A percentile compares a stretch with the other conserved stretches of the same genome.
These are phyloP conservation scores for Petrophora chlorosata DNA, from an alignment of 2,888 invertebrate genomes.

Conservation along the genomic window DNA sequence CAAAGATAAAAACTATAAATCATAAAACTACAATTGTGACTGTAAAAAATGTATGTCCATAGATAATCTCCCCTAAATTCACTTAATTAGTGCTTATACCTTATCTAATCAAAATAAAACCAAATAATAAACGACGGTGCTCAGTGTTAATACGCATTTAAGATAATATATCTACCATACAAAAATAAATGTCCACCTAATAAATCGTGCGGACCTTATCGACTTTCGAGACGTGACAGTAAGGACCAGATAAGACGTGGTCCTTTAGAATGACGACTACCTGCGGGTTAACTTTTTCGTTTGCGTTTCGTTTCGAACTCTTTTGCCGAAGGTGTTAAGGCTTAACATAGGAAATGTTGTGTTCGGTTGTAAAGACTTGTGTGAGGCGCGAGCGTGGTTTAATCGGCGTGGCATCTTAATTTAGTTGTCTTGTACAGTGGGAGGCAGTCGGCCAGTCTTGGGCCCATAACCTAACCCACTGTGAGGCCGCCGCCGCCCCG, in stretches of 20 bases:
- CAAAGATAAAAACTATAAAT: background rate
- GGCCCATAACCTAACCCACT: constrained; percentile 61
- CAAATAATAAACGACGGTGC: constrained; percentile 70
- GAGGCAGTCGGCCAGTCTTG: constrained; percentile 55
- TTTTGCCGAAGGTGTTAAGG: constrained; percentile 30
- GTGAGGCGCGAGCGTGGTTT: constrained; percentile 59
- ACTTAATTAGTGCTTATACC: constrained; percentile 37
- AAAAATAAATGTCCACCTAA: constrained; percentile 80
- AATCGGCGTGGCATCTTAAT: constrained; percentile 82
- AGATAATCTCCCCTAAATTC: constrained; percentile 25
- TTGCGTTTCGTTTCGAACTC: constrained; percentile 51
- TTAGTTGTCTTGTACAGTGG: constrained; percentile 80
- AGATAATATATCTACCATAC: constrained; percentile 80
- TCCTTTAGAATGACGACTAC: constrained; percentile 53
- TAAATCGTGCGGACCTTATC: constrained; percentile 79
- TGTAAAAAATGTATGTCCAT: constrained; percentile 10
- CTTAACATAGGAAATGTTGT: constrained; percentile 37
- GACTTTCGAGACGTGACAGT: constrained; percentile 72
- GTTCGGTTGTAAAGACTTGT: constrained; percentile 52
- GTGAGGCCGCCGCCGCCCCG: constrained; percentile 52
- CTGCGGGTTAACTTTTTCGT: constrained; percentile 49
- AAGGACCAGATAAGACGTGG: constrained; percentile 72
- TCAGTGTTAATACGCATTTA: constrained; percentile 81
- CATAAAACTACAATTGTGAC: constrained; percentile 1
- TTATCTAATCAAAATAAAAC: constrained; percentile 63